phyloP scores from a whole-genome alignment of 2,797 vertebrate species.

The Lagorchestes hirsutus region DNA sequence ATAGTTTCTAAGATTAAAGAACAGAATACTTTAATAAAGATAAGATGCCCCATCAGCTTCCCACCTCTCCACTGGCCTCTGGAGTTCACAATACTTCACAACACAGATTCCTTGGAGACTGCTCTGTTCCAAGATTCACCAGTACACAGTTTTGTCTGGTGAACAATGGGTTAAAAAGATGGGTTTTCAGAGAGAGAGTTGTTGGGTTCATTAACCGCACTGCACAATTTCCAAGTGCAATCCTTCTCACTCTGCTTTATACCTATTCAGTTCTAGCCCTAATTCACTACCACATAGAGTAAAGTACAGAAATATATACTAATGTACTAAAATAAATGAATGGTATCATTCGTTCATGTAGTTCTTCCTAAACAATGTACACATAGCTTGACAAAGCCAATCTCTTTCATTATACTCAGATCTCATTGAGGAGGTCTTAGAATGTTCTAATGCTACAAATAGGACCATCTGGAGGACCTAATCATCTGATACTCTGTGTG shows the following conservation, averaged over 20 bases:
- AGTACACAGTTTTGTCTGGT: background rate
- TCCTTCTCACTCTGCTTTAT: background rate
- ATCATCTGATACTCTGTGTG: too few species aligned
- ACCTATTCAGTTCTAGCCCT: background rate
- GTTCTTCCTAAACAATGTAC: background rate
- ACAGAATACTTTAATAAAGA: slow-evolving; percentile 34
- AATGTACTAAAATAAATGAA: background rate
- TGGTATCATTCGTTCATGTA: background rate
- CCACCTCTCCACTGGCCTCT: slow-evolving; percentile 8
- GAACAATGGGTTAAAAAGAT: background rate
- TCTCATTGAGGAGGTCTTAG: background rate
- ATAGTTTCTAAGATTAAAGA: slow-evolving; percentile 28
- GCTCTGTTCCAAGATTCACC: background rate
- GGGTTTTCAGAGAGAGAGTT: background rate
- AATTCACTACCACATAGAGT: background rate
- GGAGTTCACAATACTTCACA: background rate
- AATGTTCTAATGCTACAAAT: background rate
- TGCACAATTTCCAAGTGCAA: background rate
- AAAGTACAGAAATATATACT: background rate
- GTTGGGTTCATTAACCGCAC: background rate
- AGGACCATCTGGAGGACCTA: background rate
- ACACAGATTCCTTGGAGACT: background rate
- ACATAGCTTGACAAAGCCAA: background rate
- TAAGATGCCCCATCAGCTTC: background rate
- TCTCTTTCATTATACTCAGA: background rate